Evolutionary conservation across 1,140 invertebrate genomes (phyloP), one percentile per base, ranked within the genome.

Genomic region (Orussus abietinus): DNA sequence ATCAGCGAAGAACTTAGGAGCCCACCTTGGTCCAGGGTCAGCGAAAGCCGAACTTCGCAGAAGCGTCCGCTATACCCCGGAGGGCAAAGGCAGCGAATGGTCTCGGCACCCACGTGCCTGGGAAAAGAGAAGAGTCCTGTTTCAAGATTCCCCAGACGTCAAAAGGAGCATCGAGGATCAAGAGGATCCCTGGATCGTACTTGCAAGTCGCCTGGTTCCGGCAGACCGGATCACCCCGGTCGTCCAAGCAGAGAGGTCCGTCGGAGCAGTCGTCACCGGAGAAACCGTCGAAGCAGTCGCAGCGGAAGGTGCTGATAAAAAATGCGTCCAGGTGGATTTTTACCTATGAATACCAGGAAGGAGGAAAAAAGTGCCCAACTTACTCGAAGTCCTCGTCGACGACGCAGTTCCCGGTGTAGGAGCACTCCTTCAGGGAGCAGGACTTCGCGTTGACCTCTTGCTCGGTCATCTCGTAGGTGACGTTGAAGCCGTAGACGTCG

Each of bases 401-500:
- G 48, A 82, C 81, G 63, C 92, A 96, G 59, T 90, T 80, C 11
- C 92, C 92, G 1, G 88, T 79, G 45, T 84, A 88, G 0, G 88
- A 86, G 61, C 91, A 94, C 34, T 82, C 78, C 32, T 81, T 77
- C 11, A 87, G 81, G 26, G 82, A 88, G 62, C 90, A 94, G 4
- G 82, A 79, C 21, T 80, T 70, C 2, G 72, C 48, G 48, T 79
- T 77, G 12, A 76, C 72, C 7, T 73, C 58, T 21, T 60, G 60
- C 44, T 72, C 62, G 1, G 66, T 76, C 46, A 93, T 83, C 59
- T 91, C 88, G 62, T 92, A 94, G 3, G 90, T 94, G 47, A 94
- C 84, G 66, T 96, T 96, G 73, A 96, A 93, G 5, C 91, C 92
- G 60, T 86, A 92, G 2, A 92, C 88, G 47, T 91, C 83, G 13